phyloP scores from a whole-genome alignment of 2,888 invertebrate species.

The Drosophila rubida region DNA sequence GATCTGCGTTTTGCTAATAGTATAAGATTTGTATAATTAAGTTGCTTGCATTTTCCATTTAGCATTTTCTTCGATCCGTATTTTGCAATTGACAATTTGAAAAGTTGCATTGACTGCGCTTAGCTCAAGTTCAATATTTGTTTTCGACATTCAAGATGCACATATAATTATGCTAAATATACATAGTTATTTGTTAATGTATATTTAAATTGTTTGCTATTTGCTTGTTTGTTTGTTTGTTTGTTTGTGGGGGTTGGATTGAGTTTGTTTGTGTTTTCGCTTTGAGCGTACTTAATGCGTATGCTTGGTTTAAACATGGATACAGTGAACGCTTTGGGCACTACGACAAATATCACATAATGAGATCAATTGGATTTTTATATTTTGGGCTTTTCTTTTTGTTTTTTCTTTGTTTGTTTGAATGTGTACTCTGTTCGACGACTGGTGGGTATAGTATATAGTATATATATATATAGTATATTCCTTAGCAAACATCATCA shows the following conservation, averaged over 20 bases:
- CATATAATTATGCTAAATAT: conserved; percentile 21
- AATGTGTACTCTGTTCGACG: conserved; percentile 40
- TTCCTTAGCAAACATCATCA: conserved; percentile 29
- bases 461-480: conserved; percentile 33
- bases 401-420: conserved; percentile 25
- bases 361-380: conserved; percentile 81
- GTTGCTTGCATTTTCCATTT: conserved; percentile 17
- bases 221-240: conserved; percentile 20
- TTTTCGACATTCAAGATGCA: conserved; percentile 13
- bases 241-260: conserved; percentile 7
- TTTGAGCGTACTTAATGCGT: conserved; percentile 57
- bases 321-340: conserved; percentile 77
- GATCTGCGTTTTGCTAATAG: conserved; percentile 32
- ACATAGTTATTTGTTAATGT: background rate
- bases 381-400: conserved; percentile 42
- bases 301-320: conserved; percentile 58
- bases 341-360: conserved; percentile 82
- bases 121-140: conserved; percentile 13
- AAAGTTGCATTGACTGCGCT: conserved; percentile 52
- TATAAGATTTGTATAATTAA: conserved; percentile 22
- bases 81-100: conserved; percentile 39
- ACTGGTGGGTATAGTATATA: conserved; percentile 43
- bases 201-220: conserved; percentile 8
- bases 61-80: conserved; percentile 1
- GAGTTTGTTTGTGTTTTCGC: conserved; percentile 43